Evolutionary conservation across 2,113 vertebrate species (phyloP).

Genomic region (Toxotes jaculatrix): DNA sequence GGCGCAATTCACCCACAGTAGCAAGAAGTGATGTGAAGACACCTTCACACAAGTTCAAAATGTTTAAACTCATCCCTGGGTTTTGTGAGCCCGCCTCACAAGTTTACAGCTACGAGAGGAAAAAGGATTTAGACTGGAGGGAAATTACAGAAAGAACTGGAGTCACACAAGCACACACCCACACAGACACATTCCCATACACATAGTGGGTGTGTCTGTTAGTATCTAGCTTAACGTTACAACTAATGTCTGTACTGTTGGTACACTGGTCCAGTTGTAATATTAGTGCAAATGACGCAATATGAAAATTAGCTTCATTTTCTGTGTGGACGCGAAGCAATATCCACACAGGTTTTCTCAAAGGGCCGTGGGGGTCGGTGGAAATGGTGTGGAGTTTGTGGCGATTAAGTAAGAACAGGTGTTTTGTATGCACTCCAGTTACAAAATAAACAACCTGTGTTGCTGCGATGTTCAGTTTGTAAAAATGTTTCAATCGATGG

Average conservation of each 20-base stretch:
- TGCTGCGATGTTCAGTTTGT: background rate
- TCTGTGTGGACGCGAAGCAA: background rate
- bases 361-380: background rate
- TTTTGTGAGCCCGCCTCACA: background rate
- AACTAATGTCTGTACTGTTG: background rate
- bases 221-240: background rate
- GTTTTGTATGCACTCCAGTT: too few species aligned
- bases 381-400: background rate
- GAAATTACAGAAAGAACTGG: background rate
- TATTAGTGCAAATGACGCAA: background rate
- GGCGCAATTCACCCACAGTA: background rate
- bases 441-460: background rate
- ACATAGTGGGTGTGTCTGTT: background rate
- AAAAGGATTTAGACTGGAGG: slow-evolving; percentile 1
- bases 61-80: background rate
- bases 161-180: background rate
- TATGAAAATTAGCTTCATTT: too few species aligned
- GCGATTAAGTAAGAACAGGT: background rate
- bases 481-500: background rate
- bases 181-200: background rate
- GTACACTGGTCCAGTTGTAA: background rate
- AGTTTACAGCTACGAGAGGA: background rate
- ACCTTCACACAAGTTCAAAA: background rate
- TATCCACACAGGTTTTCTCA: background rate
- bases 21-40: background rate